Evolutionary conservation across 2,888 invertebrate genomes (phyloP), one percentile per base, ranked within the genome.

Genomic region (Tridacna crocea): DNA sequence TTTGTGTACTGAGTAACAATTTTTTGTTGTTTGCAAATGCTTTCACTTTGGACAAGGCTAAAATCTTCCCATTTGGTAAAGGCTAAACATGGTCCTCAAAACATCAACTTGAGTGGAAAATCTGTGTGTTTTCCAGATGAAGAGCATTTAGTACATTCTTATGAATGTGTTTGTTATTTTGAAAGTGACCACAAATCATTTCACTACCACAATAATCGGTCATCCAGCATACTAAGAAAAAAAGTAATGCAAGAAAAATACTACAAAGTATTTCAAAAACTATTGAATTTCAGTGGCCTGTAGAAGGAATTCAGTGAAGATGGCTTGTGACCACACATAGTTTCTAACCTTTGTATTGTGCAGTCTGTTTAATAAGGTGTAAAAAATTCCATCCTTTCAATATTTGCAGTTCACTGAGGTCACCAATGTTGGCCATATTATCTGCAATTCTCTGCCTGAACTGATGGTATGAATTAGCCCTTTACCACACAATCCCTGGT

Each of bases 301-400:
- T 26, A 26, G 70, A 48, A 24, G n/a, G 36, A 36, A 36, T 36
- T 51, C 70, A 70, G 10, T 24, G 48, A 70, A 70, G 70, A 70
- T 70, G 70, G n/a, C 70, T 70, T 70, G 24, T 26, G 70, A 70
- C 70, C 70, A 70, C 70, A 70, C 70, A 70, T 70, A 70, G 48
- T 70, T 70, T 70, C 70, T 70, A 70, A 70, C 70, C 70, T 70
- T 70, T 70, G 51, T 51, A 70, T 70, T 70, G 70, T 70, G 51
- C 70, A 51, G 70, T n/a, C 22, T 70, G 70, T 70, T 70, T 70
- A 70, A 70, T 70, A 70, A 70, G 12, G 70, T 70, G 70, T 70
- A 24, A 70, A 51, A 70, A n/a, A 70, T 70, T 48, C 46, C 51
- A 26, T 17, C 51, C 51, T 22, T 70, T 51, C 70, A 70, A 46